phyloP scores from a whole-genome alignment of 2,113 vertebrate genomes.

The Quiscalus mexicanus region DNA sequence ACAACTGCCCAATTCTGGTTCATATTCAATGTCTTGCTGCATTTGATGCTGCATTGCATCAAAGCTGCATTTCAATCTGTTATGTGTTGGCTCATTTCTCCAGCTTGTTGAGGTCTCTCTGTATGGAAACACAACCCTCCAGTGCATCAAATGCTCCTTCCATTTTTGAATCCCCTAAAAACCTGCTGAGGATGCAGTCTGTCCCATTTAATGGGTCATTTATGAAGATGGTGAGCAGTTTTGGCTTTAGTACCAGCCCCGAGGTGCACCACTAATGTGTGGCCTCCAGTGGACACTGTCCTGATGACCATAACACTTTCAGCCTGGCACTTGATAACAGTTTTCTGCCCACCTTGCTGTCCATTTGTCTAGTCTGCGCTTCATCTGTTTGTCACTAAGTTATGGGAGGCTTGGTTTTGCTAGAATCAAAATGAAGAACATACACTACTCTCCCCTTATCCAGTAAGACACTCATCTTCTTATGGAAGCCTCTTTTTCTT shows the following conservation, averaged over 20 bases:
- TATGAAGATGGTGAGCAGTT: not conserved
- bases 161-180: not conserved
- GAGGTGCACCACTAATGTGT: accelerated
- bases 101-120: not conserved
- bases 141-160: not conserved
- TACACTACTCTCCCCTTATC: not conserved
- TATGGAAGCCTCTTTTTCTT: not conserved
- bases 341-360: not conserved
- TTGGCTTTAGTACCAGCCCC: not conserved
- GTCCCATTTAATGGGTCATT: not conserved
- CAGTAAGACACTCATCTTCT: not conserved
- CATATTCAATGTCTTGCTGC: accelerated
- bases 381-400: not conserved
- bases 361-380: not conserved
- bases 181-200: not conserved
- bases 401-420: not conserved
- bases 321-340: not conserved
- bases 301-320: not conserved
- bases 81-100: not conserved
- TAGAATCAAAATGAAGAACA: not conserved
- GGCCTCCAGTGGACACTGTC: not conserved
- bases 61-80: not conserved
- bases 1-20: not conserved
- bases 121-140: not conserved
- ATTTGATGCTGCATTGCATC: no score